Percentiles rank a stretch among this genome's conserved stretches.
These are phyloP conservation scores for Geodia barretti DNA, from an alignment of 37 sponge, comb jelly and placozoan species.

Conservation along the genomic window DNA sequence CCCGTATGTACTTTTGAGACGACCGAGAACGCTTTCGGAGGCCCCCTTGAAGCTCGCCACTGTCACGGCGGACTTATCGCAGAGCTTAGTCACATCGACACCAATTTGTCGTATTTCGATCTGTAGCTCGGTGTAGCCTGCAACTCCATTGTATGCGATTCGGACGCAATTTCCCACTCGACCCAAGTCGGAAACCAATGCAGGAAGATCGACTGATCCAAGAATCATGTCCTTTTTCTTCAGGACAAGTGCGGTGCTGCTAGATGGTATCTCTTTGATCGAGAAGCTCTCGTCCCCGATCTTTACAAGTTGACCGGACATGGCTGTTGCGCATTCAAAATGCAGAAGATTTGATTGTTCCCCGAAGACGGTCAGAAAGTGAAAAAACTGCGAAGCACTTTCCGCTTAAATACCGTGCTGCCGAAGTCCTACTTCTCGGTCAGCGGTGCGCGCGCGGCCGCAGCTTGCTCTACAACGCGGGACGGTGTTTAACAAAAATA, in stretches of 20 bases:
- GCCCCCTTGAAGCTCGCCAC: conserved; percentile 24
- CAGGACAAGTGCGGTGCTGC: not conserved
- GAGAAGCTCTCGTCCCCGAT: not conserved
- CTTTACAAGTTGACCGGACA: no score
- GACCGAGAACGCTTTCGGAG: conserved; percentile 12
- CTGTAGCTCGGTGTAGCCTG: conserved; percentile 40
- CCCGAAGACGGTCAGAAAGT: no score
- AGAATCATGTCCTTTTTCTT: conserved; percentile 16
- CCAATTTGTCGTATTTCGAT: conserved; percentile 45
- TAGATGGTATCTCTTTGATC: not conserved
- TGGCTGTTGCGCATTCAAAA: no score
- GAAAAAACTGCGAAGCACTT: no score
- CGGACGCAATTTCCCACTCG: conserved; percentile 41
- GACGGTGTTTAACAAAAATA: no score
- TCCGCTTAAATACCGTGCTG: no score
- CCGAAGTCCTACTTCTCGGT: no score
- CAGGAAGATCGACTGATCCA: conserved; percentile 27
- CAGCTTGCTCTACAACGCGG: no score
- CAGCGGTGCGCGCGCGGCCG: no score
- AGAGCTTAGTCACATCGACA: conserved; percentile 39
- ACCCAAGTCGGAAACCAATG: conserved; percentile 39
- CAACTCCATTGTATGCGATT: conserved; percentile 36
- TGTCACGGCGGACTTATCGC: conserved; percentile 40
- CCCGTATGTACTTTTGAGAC: conserved; percentile 28
- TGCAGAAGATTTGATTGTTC: no score